Percentiles rank a stretch among this genome's conserved stretches.
These are phyloP conservation scores for Eira barbara DNA, from an alignment of 2,113 vertebrate genomes.

Conservation along the genomic window DNA sequence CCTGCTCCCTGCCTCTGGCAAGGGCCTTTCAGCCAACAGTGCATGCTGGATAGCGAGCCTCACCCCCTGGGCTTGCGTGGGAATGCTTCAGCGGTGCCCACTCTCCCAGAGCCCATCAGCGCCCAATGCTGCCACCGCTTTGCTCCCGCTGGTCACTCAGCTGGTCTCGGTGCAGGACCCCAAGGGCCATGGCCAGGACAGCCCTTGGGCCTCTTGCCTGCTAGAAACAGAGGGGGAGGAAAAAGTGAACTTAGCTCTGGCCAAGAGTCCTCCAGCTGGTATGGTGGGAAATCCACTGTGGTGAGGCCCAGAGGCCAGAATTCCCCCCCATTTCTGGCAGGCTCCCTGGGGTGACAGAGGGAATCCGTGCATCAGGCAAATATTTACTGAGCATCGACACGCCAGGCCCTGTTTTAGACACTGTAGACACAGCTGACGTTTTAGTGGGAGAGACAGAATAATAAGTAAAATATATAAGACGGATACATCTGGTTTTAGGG, in stretches of 20 bases:
- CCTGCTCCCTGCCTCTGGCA: not conserved
- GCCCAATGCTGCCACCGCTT: not conserved
- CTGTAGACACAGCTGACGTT: not conserved
- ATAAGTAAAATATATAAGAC: not conserved
- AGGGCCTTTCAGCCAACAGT: not conserved
- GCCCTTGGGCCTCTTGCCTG: not conserved
- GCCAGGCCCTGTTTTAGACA: not conserved
- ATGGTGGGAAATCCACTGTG: not conserved
- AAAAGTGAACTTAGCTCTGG: not conserved
- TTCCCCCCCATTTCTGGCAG: not conserved
- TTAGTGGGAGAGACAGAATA: not conserved
- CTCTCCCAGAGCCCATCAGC: not conserved
- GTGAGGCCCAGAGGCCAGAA: not conserved
- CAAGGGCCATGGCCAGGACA: not conserved
- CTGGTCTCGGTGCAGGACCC: not conserved
- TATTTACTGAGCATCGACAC: not conserved
- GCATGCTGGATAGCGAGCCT: slow-evolving; percentile 13
- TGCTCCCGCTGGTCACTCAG: not conserved
- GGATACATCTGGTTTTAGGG: not conserved
- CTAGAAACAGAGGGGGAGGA: not conserved
- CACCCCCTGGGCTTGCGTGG: slow-evolving; percentile 31
- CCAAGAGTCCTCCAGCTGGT: not conserved
- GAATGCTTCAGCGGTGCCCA: not conserved
- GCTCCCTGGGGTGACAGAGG: not conserved
- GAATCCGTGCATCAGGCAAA: not conserved